Evolutionary conservation across 2,797 vertebrate species (phyloP), one percentile per base, ranked within the genome.

Genomic region (Chloroceryle inda): DNA sequence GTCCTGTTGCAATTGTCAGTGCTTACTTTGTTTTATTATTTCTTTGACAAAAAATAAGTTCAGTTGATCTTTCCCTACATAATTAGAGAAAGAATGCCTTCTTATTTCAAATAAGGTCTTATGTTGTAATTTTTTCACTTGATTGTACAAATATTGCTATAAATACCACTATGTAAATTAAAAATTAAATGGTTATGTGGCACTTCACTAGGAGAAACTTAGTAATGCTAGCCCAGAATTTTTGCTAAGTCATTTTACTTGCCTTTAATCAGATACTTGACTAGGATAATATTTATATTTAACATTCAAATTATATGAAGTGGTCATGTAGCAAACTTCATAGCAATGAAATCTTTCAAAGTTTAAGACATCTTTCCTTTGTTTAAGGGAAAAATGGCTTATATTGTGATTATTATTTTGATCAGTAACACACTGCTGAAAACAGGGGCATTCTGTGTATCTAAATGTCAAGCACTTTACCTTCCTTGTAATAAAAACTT

Each of bases 131-230:
- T 62, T 92, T 91, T 84, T 72, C 14, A 75, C 24, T 88, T 94
- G 55, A 63, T 61, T 95, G 49, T 59, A 71, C 67, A 95, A 95
- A 96, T 94, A 95, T 78, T 93, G 23, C 38, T 42, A 33, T 85
- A 96, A 96, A 97, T 96, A 87, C 89, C 91, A 82, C 59, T 86
- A 68, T 19, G 47, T 80, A 75, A 95, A 96, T 96, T 91, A 77
- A 92, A 96, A 94, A 93, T 94, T 77, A 33, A 85, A 91, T 93
- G 49, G 29, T 86, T 95, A 86, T 69, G 62, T 89, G 67, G 9
- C 69, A 55, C 26, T 89, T 74, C 68, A 77, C 29, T 80, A 58
- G 40, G 53, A 90, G 64, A 75, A 94, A 58, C 49, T 73, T 90
- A 84, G 12, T 49, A 59, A 64, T 91, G 33, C 67, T 87, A 94